Percentiles rank a stretch among this genome's conserved stretches.
Conservation (phyloP, 2,113 vertebrate genomes). For the Progne subis region DNA sequence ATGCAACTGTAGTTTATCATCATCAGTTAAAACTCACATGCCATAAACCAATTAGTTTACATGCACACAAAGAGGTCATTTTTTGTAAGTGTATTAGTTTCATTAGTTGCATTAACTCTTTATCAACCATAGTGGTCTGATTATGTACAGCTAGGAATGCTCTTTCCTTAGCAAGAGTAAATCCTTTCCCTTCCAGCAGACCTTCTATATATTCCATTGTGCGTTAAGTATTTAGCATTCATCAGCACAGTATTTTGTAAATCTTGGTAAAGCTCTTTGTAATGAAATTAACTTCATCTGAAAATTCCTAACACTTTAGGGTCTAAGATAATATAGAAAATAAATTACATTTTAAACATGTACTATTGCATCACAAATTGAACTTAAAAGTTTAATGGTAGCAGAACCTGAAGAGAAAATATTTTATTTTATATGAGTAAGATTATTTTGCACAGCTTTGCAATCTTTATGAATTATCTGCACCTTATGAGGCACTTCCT, state of each 20-base stretch:
- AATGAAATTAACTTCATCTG: not conserved
- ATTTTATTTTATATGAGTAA: not conserved
- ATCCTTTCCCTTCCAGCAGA: not conserved
- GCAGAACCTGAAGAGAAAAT: not conserved
- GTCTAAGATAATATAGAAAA: not conserved
- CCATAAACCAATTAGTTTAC: not conserved
- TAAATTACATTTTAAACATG: not conserved
- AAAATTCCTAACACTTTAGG: not conserved
- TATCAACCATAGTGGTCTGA: not conserved
- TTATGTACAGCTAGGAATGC: not conserved
- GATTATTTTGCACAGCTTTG: accelerated
- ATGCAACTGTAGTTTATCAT: not conserved
- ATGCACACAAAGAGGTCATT: not conserved
- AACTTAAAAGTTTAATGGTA: not conserved
- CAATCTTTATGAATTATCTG: not conserved
- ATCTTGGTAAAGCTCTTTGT: not conserved
- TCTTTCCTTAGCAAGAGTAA: not conserved
- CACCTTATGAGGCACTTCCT: not conserved
- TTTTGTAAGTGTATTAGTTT: not conserved
- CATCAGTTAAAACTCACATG: not conserved
- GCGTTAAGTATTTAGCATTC: not conserved
- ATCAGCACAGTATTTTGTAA: not conserved
- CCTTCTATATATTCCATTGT: not conserved
- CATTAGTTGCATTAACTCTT: not conserved
- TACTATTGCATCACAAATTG: not conserved